Evolutionary conservation across 2,113 vertebrate genomes (phyloP).

Genomic region (Thymallus thymallus): DNA sequence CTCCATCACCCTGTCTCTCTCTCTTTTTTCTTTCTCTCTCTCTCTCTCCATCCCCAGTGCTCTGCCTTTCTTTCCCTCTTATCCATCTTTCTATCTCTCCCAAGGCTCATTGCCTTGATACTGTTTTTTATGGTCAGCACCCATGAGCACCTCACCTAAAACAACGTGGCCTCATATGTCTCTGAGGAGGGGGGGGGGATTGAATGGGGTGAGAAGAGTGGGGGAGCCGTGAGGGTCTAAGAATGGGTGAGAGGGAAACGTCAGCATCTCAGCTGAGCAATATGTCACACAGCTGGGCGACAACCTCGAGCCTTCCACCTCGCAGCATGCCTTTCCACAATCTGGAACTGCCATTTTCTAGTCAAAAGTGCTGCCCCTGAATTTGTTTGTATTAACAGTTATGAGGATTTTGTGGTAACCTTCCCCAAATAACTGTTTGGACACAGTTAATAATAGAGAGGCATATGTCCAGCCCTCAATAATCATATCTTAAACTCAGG

Average conservation of each 20-base stretch:
- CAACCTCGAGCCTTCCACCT: constrained; percentile 67
- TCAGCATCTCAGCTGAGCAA: constrained; percentile 41
- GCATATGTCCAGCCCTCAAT: too few species aligned
- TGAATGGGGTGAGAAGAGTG: not conserved
- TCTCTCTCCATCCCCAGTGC: not conserved
- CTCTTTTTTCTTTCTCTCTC: constrained; percentile 7
- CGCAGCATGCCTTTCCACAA: constrained; percentile 55
- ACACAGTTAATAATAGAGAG: too few species aligned
- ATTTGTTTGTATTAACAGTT: too few species aligned
- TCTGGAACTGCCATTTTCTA: too few species aligned
- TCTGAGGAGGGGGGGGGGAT: constrained; percentile 43
- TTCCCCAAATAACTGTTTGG: too few species aligned
- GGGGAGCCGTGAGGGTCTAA: constrained; percentile 25
- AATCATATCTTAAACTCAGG: not conserved
- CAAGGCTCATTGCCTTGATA: constrained; percentile 98
- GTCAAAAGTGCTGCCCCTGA: too few species aligned
- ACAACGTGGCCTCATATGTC: constrained; percentile 47
- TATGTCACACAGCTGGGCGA: constrained; percentile 70
- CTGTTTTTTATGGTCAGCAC: constrained; percentile 99
- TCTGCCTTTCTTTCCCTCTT: constrained; percentile 1
- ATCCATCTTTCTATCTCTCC: constrained; percentile 15
- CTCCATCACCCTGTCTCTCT: constrained; percentile 12
- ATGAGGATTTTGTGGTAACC: too few species aligned
- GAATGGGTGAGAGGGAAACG: constrained; percentile 46
- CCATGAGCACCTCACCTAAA: constrained; percentile 89